Conservation (phyloP, 2,113 vertebrate genomes). For the Strigops habroptila region DNA sequence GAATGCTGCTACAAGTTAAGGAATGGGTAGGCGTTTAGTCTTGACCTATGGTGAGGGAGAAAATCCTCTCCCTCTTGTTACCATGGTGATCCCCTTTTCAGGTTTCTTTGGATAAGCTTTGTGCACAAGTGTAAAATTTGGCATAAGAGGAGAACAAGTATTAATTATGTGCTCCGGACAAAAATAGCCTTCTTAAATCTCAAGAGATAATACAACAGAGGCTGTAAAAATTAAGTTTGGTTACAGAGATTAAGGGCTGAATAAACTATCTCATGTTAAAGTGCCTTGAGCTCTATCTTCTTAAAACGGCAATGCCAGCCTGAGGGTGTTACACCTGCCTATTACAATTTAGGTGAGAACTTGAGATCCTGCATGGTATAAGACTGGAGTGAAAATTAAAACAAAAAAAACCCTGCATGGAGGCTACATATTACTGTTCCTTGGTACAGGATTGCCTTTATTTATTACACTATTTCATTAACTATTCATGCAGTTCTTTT, state of each 20-base stretch:
- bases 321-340: not conserved
- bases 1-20: constrained; percentile 12
- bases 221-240: not conserved
- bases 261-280: not conserved
- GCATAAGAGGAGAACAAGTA: constrained; percentile 3
- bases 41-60: constrained; percentile 14
- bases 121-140: constrained; percentile 24
- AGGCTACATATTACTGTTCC: not conserved
- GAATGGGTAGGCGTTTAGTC: not conserved
- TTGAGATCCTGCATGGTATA: not conserved
- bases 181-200: constrained; percentile 2
- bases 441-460: not conserved
- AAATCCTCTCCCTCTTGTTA: constrained; percentile 2
- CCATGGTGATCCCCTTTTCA: constrained; percentile 47
- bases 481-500: not conserved
- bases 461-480: not conserved
- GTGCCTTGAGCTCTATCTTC: not conserved
- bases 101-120: constrained; percentile 24
- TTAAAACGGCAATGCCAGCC: not conserved
- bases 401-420: not conserved
- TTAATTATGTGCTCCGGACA: not conserved
- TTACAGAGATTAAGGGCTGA: not conserved
- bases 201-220: not conserved
- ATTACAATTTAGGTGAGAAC: not conserved
- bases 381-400: not conserved